Evolutionary conservation across 2,888 invertebrate species (phyloP).

Genomic region (Melieria picta): DNA sequence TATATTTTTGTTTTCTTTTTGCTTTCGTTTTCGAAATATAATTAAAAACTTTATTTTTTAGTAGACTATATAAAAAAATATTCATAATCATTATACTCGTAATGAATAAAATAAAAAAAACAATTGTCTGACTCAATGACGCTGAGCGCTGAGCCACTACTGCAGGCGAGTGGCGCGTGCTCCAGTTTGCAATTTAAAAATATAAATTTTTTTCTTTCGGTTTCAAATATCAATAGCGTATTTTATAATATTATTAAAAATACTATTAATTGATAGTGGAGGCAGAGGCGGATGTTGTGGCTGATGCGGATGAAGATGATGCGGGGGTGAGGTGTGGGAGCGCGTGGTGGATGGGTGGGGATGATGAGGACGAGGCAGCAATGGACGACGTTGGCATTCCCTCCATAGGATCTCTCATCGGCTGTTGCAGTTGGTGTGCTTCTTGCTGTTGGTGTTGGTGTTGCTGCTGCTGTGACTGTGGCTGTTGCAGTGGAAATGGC

Average conservation of each 20-base stretch:
- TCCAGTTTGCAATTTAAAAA: constrained; percentile 38
- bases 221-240: constrained; percentile 34
- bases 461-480: constrained; percentile 32
- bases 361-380: constrained; percentile 21
- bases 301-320: constrained; percentile 34
- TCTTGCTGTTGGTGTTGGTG: constrained; percentile 32
- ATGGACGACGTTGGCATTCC: constrained; percentile 28
- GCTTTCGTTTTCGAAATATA: constrained; percentile 28
- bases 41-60: constrained; percentile 36
- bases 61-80: constrained; percentile 36
- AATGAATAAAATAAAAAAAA: constrained; percentile 50
- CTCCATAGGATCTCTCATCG: constrained; percentile 36
- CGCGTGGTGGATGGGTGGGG: constrained; percentile 17
- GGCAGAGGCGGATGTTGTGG: constrained; percentile 42
- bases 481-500: constrained; percentile 40
- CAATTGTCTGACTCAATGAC: constrained; percentile 47
- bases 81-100: constrained; percentile 37
- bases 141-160: constrained; percentile 1
- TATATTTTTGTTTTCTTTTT: constrained; percentile 22
- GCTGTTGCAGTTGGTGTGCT: constrained; percentile 20
- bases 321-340: constrained; percentile 28
- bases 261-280: constrained; percentile 55
- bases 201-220: constrained; percentile 24
- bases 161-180: constrained; percentile 3
- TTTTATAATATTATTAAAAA: constrained; percentile 32